These are phyloP conservation scores for Sterna hirundo DNA, from an alignment of 2,113 vertebrate species.

Conservation along the genomic window DNA sequence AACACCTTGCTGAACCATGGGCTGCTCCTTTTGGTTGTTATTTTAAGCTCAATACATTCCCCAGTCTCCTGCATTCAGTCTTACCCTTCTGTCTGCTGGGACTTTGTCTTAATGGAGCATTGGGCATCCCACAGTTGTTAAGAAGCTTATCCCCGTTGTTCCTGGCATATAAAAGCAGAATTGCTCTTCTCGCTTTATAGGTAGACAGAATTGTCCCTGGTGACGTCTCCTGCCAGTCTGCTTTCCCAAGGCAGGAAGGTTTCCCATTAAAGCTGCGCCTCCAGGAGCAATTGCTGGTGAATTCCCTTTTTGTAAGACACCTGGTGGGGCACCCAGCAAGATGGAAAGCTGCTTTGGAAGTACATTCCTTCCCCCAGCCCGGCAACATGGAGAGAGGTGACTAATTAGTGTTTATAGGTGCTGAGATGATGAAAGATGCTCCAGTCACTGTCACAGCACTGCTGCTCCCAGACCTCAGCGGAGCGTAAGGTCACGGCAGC, in stretches of 20 bases:
- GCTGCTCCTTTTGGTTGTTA: background rate
- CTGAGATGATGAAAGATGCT: background rate
- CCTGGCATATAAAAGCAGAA: background rate
- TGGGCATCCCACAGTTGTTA: background rate
- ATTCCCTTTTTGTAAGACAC: background rate
- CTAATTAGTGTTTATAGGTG: background rate
- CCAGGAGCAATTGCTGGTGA: background rate
- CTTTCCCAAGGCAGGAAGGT: background rate
- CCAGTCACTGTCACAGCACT: background rate
- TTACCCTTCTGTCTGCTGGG: background rate
- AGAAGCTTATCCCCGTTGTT: slow-evolving; percentile 10
- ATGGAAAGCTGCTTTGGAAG: background rate
- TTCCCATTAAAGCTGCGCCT: background rate
- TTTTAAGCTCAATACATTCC: background rate
- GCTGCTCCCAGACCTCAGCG: background rate
- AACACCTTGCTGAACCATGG: background rate
- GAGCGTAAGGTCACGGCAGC: background rate
- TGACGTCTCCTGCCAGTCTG: background rate
- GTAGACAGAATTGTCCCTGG: background rate
- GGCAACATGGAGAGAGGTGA: background rate
- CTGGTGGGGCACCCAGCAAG: background rate
- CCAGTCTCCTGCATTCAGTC: background rate
- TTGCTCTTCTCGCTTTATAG: background rate
- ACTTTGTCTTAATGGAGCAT: background rate
- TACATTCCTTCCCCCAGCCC: background rate